A percentile compares a stretch with the other conserved stretches of the same genome.
Evolutionary conservation across 2,113 vertebrate genomes (phyloP).

Genomic region (Pomatostomus ruficeps): DNA sequence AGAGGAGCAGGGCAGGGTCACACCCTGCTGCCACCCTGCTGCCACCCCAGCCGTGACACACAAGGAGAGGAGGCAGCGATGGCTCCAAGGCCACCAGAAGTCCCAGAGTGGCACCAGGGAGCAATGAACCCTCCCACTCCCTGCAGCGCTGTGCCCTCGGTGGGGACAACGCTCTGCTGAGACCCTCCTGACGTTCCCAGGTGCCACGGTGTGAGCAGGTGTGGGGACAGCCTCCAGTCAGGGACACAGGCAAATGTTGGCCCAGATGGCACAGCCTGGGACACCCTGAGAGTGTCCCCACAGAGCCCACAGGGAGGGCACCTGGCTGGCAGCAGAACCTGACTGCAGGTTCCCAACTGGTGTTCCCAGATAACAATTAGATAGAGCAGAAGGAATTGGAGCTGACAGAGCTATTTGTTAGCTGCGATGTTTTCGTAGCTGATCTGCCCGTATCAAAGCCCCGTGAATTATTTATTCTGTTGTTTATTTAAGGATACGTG

Average conservation of each 20-base stretch:
- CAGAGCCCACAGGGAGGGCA: accelerated
- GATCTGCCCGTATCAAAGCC: constrained; percentile 57
- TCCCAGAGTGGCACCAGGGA: neutral
- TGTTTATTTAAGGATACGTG: constrained; percentile 74
- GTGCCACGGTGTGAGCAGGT: neutral
- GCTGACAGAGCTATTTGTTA: constrained; percentile 86
- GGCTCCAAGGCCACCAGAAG: accelerated
- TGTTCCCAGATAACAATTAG: constrained; percentile 80
- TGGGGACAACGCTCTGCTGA: accelerated
- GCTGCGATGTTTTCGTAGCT: constrained; percentile 54
- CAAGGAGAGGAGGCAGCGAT: neutral
- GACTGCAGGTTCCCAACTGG: constrained; percentile 71
- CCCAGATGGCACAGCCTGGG: neutral
- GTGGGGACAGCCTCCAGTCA: neutral
- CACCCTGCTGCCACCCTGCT: neutral
- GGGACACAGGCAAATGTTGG: accelerated
- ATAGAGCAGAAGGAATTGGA: constrained; percentile 77
- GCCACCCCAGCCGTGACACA: neutral
- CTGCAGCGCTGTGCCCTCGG: neutral
- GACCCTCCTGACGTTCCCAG: neutral
- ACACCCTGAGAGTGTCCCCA: neutral
- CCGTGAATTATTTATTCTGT: constrained; percentile 72
- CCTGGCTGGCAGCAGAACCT: constrained; percentile 61
- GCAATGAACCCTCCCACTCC: neutral
- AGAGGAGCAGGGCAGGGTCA: neutral